Conservation (phyloP, 2,888 invertebrate species). For the Acanthacorydalis orientalis region DNA sequence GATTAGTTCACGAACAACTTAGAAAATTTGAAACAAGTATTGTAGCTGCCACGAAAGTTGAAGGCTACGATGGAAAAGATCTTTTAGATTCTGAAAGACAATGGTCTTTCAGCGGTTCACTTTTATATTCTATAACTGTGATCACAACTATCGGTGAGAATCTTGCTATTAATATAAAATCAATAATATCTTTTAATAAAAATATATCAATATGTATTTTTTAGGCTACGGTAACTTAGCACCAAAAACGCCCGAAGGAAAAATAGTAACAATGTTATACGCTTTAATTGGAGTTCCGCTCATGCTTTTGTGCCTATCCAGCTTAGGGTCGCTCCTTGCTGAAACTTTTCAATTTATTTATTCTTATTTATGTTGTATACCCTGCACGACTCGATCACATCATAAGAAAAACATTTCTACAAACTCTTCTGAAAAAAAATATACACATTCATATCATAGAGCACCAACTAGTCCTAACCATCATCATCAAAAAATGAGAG, state of each 20-base stretch:
- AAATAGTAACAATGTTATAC: slow-evolving; percentile 72
- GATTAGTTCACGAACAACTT: slow-evolving; percentile 58
- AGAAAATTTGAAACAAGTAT: slow-evolving; percentile 65
- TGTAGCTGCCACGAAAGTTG: slow-evolving; percentile 50
- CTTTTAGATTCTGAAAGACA: slow-evolving; percentile 20
- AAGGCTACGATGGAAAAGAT: slow-evolving; percentile 21
- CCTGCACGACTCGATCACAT: slow-evolving; percentile 21
- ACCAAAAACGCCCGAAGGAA: slow-evolving; percentile 66
- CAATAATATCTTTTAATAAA: neutral
- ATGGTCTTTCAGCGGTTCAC: slow-evolving; percentile 72
- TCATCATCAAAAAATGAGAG: neutral
- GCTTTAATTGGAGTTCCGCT: slow-evolving; percentile 77
- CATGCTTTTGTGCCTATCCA: slow-evolving; percentile 71
- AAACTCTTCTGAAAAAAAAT: slow-evolving; percentile 20
- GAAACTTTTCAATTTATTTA: slow-evolving; percentile 56
- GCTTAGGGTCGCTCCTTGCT: slow-evolving; percentile 66
- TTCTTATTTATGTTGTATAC: slow-evolving; percentile 27
- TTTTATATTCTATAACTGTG: slow-evolving; percentile 72
- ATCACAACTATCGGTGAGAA: slow-evolving; percentile 76
- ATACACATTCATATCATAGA: slow-evolving; percentile 38
- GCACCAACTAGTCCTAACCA: slow-evolving; percentile 32
- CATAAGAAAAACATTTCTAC: slow-evolving; percentile 8
- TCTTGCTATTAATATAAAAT: neutral
- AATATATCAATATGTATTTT: neutral
- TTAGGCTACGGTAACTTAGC: slow-evolving; percentile 74